Percentiles rank a stretch among this genome's conserved stretches.
Evolutionary conservation across 2,888 invertebrate genomes (phyloP).

Genomic region (Hermaeophaga mercurialis): DNA sequence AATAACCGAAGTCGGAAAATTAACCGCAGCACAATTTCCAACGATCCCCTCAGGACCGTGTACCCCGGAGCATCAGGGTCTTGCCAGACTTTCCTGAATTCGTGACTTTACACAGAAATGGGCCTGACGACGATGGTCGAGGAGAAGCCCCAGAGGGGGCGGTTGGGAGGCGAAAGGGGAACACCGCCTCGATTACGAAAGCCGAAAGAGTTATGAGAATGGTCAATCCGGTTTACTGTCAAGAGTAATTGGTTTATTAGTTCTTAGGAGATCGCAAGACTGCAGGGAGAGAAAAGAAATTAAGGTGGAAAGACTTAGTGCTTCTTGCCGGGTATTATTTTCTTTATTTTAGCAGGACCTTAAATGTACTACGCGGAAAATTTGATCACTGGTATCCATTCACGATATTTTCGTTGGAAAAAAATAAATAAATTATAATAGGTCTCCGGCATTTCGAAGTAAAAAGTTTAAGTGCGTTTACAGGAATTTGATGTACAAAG

Average conservation of each 20-base stretch:
- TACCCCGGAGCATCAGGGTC: conserved; percentile 14
- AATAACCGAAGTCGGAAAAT: conserved; percentile 22
- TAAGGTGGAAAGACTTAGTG: conserved; percentile 9
- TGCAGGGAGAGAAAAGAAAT: conserved; percentile 9
- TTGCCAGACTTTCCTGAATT: conserved; percentile 21
- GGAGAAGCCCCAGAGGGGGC: background rate
- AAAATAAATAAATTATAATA: no score
- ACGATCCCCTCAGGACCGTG: conserved; percentile 15
- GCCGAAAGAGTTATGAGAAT: conserved; percentile 25
- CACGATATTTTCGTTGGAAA: no score
- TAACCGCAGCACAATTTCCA: conserved; percentile 27
- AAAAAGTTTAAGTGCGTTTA: no score
- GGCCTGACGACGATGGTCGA: conserved; percentile 3
- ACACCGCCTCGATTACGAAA: conserved; percentile 2
- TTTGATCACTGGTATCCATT: no score
- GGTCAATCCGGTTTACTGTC: conserved; percentile 30
- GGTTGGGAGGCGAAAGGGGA: background rate
- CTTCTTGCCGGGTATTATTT: no score
- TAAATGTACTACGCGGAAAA: no score
- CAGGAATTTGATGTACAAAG: no score
- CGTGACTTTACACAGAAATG: conserved; percentile 24
- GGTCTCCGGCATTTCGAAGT: no score
- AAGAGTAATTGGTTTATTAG: conserved; percentile 27
- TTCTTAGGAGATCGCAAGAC: conserved; percentile 5
- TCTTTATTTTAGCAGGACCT: no score